phyloP scores from a whole-genome alignment of 2,797 vertebrate species.

The Adelosebastes latens region DNA sequence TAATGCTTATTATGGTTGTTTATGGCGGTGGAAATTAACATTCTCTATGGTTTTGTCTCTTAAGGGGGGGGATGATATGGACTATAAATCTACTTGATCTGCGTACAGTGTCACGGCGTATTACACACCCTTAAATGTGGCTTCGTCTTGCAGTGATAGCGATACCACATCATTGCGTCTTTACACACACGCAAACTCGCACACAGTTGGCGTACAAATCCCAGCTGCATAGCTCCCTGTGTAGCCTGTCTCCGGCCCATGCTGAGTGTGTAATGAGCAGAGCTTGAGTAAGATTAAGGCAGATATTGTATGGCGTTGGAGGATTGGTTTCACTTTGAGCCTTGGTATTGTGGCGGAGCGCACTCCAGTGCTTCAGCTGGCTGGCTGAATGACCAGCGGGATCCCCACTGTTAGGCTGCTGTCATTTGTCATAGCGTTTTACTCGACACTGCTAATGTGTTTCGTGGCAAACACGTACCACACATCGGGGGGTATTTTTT shows the following conservation, averaged over 20 bases:
- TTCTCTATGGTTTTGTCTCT: conserved; percentile 62
- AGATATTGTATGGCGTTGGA: conserved; percentile 66
- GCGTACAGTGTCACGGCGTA: conserved; percentile 46
- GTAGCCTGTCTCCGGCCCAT: conserved; percentile 63
- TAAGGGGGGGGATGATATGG: conserved; percentile 50
- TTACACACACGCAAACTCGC: conserved; percentile 18
- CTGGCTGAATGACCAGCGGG: conserved; percentile 63
- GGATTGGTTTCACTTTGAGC: conserved; percentile 68
- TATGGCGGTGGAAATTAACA: conserved; percentile 73
- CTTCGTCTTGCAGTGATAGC: conserved; percentile 51
- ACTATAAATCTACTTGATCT: conserved; percentile 67
- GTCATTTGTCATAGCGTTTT: conserved; percentile 72
- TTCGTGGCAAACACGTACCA: conserved; percentile 56
- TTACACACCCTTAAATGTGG: conserved; percentile 65
- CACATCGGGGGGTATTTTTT: conserved; percentile 47
- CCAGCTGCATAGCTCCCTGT: conserved; percentile 48
- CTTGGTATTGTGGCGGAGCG: conserved; percentile 43
- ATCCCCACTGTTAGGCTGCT: conserved; percentile 64
- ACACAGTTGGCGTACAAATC: conserved; percentile 55
- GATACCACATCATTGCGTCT: conserved; percentile 49
- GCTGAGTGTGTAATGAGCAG: conserved; percentile 78
- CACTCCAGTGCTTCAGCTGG: conserved; percentile 54
- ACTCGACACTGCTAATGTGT: conserved; percentile 69
- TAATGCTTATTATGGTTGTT: conserved; percentile 66
- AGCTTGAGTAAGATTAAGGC: conserved; percentile 77